Conservation (phyloP, 2,797 vertebrate species). For the Rhinogobio ventralis region DNA sequence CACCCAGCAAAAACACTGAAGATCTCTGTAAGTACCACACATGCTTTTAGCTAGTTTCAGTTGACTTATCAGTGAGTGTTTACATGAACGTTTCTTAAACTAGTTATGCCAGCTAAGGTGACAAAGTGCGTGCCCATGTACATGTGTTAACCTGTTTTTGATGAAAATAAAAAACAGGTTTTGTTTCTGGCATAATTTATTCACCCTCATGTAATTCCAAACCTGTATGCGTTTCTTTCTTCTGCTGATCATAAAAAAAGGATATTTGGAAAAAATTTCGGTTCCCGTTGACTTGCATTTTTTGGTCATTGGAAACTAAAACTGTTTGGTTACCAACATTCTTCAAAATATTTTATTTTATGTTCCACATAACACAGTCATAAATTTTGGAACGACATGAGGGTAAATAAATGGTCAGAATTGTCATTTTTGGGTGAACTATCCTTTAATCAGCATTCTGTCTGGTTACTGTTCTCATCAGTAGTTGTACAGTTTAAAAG, state of each 20-base stretch:
- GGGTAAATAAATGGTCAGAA: background rate
- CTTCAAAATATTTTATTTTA: background rate
- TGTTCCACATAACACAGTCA: background rate
- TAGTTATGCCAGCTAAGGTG: background rate
- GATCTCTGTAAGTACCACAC: conserved; percentile 80
- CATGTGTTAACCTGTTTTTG: background rate
- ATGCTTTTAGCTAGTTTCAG: background rate
- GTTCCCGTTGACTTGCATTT: background rate
- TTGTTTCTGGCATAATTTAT: background rate
- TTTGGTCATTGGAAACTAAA: background rate
- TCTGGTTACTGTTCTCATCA: background rate
- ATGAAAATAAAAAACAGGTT: background rate
- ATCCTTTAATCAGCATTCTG: background rate
- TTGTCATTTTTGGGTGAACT: background rate
- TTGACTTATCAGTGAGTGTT: background rate
- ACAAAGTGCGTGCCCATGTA: background rate
- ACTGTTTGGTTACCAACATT: background rate
- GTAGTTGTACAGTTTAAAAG: background rate
- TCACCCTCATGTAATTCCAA: background rate
- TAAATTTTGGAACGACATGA: background rate
- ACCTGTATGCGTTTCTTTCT: background rate
- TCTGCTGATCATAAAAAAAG: background rate
- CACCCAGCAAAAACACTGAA: conserved; percentile 82
- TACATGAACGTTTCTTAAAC: background rate
- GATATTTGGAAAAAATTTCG: background rate